phyloP scores from a whole-genome alignment of 1,140 invertebrate genomes.

The Grapholita molesta region DNA sequence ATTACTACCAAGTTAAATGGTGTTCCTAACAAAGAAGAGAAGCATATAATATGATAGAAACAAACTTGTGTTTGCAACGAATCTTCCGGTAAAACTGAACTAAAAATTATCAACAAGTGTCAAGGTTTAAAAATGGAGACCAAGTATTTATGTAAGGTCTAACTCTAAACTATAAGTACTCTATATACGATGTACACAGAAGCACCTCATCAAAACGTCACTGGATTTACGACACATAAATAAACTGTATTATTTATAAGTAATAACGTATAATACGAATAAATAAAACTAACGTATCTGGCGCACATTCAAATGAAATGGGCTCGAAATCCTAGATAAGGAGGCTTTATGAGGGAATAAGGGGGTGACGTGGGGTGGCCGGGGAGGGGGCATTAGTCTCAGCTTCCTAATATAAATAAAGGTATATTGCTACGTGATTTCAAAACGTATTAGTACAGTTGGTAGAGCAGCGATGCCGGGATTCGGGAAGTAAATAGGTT shows the following conservation, averaged over 20 bases:
- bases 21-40: too few relatives aligned
- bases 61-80: too few relatives aligned
- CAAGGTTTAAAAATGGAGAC: not conserved
- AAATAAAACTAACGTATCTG: conserved; percentile 40
- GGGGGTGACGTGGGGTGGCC: conserved; percentile 26
- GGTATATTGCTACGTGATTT: conserved; percentile 9
- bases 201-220: not conserved
- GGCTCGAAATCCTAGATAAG: conserved; percentile 63
- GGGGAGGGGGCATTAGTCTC: conserved; percentile 25
- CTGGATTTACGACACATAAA: conserved; percentile 10
- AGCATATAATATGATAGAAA: too few relatives aligned
- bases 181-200: not conserved
- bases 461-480: not conserved
- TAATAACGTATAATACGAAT: conserved; percentile 19
- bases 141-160: not conserved
- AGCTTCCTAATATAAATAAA: conserved; percentile 17
- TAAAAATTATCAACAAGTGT: too few relatives aligned
- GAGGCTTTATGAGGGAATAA: conserved; percentile 57
- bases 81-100: too few relatives aligned
- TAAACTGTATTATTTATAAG: conserved; percentile 16
- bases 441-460: conserved; percentile 4
- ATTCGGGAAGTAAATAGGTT: not conserved
- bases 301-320: conserved; percentile 63
- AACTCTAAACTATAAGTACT: too few relatives aligned
- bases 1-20: too few relatives aligned